Evolutionary conservation across 35 echinoderm and acorn worm species (phyloP).

Genomic region (Ophioderma brevispina): DNA sequence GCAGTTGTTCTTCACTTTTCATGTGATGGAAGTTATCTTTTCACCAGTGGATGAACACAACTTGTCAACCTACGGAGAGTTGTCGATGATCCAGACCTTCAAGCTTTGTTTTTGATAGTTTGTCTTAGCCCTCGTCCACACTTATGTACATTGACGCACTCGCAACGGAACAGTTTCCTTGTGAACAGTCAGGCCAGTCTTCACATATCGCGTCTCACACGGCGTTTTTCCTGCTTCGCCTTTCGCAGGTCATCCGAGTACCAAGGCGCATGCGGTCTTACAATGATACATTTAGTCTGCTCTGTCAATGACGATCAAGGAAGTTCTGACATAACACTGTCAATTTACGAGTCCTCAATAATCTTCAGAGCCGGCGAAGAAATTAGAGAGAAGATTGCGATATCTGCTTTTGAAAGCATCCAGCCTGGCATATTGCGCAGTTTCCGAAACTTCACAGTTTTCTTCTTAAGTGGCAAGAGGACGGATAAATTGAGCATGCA

Average conservation of each 20-base stretch:
- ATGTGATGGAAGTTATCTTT: not conserved
- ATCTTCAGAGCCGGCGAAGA: not conserved
- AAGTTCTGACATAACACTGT: conserved; percentile 1
- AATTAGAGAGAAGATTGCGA: not conserved
- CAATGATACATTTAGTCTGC: not conserved
- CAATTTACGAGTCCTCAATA: not conserved
- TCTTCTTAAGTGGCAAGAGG: conserved; percentile 10
- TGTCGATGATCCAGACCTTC: not conserved
- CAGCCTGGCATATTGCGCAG: conserved; percentile 8
- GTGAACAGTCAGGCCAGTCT: conserved; percentile 21
- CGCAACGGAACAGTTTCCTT: not conserved
- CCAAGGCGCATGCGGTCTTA: conserved; percentile 37
- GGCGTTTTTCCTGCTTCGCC: conserved; percentile 23
- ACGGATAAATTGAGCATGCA: not conserved
- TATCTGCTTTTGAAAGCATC: conserved; percentile 21
- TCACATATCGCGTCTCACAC: not conserved
- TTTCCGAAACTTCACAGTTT: not conserved
- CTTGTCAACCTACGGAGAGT: not conserved
- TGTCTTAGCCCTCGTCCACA: not conserved
- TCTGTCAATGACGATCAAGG: not conserved
- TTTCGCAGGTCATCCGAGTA: not conserved
- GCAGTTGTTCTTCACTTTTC: not conserved
- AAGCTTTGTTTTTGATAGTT: not conserved
- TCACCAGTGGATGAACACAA: not conserved
- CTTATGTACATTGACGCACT: not conserved